Base-by-base conservation (phyloP, 1,140 invertebrate genomes). In the Eulimnadia texana region DNA sequence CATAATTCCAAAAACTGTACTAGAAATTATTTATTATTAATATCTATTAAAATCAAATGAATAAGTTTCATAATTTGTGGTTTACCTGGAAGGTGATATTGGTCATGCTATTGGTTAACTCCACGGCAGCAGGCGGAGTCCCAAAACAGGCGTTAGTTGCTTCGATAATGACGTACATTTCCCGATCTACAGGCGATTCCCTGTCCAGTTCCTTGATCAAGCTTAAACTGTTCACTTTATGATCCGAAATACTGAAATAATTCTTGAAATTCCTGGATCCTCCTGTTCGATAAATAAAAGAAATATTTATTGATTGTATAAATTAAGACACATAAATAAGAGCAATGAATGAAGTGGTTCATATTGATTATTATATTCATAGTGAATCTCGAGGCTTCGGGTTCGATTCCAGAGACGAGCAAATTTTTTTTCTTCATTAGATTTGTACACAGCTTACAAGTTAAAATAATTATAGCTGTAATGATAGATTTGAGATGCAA, bases 121-220 rank as follows among this genome's bases (percentile, higher is more conserved):
- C 55, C 9, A 20, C 20, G 10, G 42, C 11, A 25, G 9, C 3
- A 19, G 27, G 25, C 3, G 2, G 19, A 2, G 23, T 29, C 11
- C 27, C 27, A 1, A 33, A 16, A 16, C 27, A 33, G 20, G 20
- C 24, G 20, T 58, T 58, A 2, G 55, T 58, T 20, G 42, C 55
- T 58, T 58, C 27, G 24, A 58, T 58, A 58, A 58, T 2, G 23
- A 58, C 55, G 20, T 58, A 33, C 55, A 58, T 9, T 6, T 58
- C 20, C 13, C 11, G 20, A 33, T 58, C 27, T 11, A 3, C 20
- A 16, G 24, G 23, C 9, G 28, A 27, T 58, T 58, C 55, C 10
- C 55, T 22, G 25, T 58, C 55, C 55, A 58, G 20, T 9, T 9
- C 6, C 55, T 0, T 10, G 2, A 1, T 25, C 20, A 42, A 23